phyloP scores from a whole-genome alignment of 2,888 invertebrate species.

The Neelides folsomi region DNA sequence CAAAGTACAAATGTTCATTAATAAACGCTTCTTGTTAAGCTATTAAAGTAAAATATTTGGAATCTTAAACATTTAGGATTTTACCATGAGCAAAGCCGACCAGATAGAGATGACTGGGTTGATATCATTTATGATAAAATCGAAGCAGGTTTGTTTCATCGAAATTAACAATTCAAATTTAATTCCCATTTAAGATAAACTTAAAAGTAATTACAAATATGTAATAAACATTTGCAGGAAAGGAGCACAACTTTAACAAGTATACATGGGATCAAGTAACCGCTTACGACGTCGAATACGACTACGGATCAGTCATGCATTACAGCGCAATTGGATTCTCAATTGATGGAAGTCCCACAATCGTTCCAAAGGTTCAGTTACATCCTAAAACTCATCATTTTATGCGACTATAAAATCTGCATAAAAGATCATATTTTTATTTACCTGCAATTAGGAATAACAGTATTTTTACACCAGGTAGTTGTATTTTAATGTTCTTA shows the following conservation, averaged over 20 bases:
- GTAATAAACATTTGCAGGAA: constrained; percentile 38
- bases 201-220: no score
- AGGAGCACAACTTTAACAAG: constrained; percentile 52
- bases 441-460: no score
- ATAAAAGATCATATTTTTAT: no score
- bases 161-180: neutral
- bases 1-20: no score
- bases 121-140: constrained; percentile 15
- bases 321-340: constrained; percentile 55
- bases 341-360: constrained; percentile 52
- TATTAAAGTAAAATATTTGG: no score
- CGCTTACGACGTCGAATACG: constrained; percentile 54
- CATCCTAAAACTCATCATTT: no score
- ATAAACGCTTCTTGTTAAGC: no score
- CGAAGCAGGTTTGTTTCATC: constrained; percentile 6
- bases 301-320: constrained; percentile 61
- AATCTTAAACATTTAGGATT: no score
- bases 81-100: constrained; percentile 39
- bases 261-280: constrained; percentile 51
- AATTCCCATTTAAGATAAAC: no score
- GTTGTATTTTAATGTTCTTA: no score
- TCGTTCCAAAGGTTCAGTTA: constrained; percentile 45
- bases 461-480: no score
- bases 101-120: constrained; percentile 36
- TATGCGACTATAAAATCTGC: neutral